Evolutionary conservation across 37 sponge, comb jelly and placozoan species (phyloP).

Genomic region (Cliona cf. orientalis): DNA sequence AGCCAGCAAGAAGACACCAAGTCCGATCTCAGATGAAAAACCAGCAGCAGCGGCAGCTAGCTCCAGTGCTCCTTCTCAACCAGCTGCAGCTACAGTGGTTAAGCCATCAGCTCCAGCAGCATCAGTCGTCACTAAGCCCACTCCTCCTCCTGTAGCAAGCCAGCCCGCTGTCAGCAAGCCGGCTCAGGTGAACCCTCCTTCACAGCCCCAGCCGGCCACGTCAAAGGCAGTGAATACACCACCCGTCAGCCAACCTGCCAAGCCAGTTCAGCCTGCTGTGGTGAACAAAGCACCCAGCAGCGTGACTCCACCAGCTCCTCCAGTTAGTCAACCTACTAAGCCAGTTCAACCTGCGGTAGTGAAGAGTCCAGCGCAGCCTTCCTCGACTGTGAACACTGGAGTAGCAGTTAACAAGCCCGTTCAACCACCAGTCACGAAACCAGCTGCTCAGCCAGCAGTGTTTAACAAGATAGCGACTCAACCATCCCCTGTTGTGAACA

Average conservation of each 20-base stretch:
- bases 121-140: neutral
- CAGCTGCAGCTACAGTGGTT: constrained; percentile 7
- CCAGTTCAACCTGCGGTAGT: neutral
- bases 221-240: too few species aligned
- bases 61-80: too few species aligned
- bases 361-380: too few species aligned
- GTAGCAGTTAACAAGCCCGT: neutral
- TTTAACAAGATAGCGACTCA: too few species aligned
- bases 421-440: neutral
- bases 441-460: neutral
- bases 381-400: too few species aligned
- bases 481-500: constrained; percentile 1
- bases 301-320: neutral
- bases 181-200: too few species aligned
- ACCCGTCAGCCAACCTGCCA: neutral
- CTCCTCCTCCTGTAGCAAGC: neutral
- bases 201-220: too few species aligned
- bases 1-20: too few species aligned
- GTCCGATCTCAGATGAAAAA: too few species aligned
- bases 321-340: neutral
- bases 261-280: neutral
- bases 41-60: too few species aligned
- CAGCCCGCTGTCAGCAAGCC: too few species aligned
- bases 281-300: neutral
- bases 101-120: neutral